These are phyloP conservation scores for Oophaga pumilio DNA, from an alignment of 2,113 vertebrate genomes.

Conservation along the genomic window DNA sequence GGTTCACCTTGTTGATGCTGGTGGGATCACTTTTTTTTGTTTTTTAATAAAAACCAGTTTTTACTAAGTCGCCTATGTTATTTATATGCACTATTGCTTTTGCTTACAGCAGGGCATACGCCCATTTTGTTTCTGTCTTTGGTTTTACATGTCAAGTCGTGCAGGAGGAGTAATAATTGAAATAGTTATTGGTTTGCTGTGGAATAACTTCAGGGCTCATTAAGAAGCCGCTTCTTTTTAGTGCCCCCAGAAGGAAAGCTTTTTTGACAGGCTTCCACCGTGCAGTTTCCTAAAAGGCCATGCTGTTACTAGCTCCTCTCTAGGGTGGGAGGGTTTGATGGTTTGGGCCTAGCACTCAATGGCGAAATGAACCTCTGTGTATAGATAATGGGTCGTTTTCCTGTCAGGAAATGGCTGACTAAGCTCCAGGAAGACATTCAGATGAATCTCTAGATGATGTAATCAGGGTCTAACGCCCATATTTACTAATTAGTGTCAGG, in stretches of 20 bases:
- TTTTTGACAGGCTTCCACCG: not conserved
- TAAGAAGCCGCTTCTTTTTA: not conserved
- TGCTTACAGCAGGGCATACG: too few species aligned
- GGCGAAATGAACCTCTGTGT: not conserved
- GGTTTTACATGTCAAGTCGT: not conserved
- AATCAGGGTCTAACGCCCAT: not conserved
- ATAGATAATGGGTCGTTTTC: slow-evolving; percentile 6
- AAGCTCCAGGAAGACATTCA: not conserved
- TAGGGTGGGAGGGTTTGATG: not conserved
- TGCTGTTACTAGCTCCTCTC: not conserved
- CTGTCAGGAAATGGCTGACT: slow-evolving; percentile 21
- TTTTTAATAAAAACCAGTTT: too few species aligned
- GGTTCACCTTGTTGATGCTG: too few species aligned
- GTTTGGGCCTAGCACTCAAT: not conserved
- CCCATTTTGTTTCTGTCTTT: too few species aligned
- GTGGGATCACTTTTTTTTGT: too few species aligned
- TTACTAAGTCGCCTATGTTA: too few species aligned
- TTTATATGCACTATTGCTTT: too few species aligned
- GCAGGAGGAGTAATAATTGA: not conserved
- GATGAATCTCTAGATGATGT: not conserved
- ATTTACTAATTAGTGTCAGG: not conserved
- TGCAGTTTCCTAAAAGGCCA: not conserved
- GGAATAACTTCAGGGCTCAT: not conserved
- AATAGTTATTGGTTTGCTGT: not conserved
- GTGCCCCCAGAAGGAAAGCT: not conserved